Evolutionary conservation across 1,140 invertebrate species (phyloP).

Genomic region (Drosophila erecta): DNA sequence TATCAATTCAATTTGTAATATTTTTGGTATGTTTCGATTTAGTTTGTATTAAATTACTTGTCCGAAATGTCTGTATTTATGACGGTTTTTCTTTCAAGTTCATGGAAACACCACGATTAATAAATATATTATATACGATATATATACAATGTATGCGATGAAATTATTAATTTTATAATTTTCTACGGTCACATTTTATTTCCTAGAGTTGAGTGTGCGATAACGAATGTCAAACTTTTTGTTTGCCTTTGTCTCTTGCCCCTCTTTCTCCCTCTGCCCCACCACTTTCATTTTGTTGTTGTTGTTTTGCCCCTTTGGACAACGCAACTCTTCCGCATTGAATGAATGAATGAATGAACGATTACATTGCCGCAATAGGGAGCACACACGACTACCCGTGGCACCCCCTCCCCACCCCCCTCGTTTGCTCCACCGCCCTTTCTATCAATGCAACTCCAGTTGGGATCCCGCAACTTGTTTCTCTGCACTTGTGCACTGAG

Average conservation of each 20-base stretch:
- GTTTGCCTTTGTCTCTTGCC: constrained; percentile 9
- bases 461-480: constrained; percentile 33
- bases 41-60: background rate
- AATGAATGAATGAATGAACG: constrained; percentile 67
- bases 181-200: too few relatives aligned
- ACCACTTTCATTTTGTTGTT: background rate
- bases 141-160: too few relatives aligned
- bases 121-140: too few relatives aligned
- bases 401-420: too few relatives aligned
- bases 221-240: constrained; percentile 39
- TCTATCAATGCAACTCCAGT: constrained; percentile 11
- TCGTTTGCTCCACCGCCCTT: too few relatives aligned
- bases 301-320: constrained; percentile 7
- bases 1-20: too few relatives aligned
- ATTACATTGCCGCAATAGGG: constrained; percentile 49
- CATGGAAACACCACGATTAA: too few relatives aligned
- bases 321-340: constrained; percentile 43
- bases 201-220: constrained; percentile 45
- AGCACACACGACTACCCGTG: constrained; percentile 4
- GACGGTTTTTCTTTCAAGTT: too few relatives aligned
- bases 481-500: constrained; percentile 6
- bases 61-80: too few relatives aligned
- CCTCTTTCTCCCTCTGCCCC: background rate
- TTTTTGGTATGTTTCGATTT: too few relatives aligned
- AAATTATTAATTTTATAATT: too few relatives aligned